Conservation (phyloP, 1,140 invertebrate genomes). For the Drosophila lacertosa region DNA sequence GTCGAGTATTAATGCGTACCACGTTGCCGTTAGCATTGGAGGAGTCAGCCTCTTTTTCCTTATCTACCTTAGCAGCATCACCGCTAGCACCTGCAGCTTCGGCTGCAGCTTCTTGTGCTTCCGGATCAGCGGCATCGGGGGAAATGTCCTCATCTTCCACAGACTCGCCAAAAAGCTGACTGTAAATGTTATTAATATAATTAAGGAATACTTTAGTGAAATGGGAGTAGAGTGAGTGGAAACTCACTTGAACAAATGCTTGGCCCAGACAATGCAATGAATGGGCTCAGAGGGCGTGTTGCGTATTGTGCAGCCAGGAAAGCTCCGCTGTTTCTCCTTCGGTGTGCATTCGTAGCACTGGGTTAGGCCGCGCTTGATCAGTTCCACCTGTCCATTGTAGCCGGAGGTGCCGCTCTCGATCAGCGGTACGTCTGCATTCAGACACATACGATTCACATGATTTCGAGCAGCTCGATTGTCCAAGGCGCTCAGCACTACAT, state of each 20-base stretch:
- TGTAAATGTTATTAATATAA: conserved; percentile 75
- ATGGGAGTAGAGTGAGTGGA: neutral
- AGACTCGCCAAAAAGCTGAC: conserved; percentile 98
- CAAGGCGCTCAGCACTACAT: conserved; percentile 97
- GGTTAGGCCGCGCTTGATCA: conserved; percentile 94
- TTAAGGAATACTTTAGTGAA: neutral
- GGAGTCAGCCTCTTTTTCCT: conserved; percentile 67
- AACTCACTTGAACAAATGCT: conserved; percentile 98
- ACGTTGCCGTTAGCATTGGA: conserved; percentile 87
- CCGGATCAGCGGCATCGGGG: conserved; percentile 97
- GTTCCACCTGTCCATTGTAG: conserved; percentile 95
- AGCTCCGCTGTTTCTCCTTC: conserved; percentile 95
- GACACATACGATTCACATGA: conserved; percentile 99
- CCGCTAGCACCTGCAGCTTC: conserved; percentile 87
- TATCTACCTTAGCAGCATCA: conserved; percentile 79
- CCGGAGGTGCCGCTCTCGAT: conserved; percentile 99
- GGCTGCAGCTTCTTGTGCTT: conserved; percentile 85
- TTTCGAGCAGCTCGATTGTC: conserved; percentile 98
- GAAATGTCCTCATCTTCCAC: conserved; percentile 99
- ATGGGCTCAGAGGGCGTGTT: conserved; percentile 99
- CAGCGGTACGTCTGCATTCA: conserved; percentile 96
- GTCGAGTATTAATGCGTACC: conserved; percentile 92
- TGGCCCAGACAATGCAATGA: conserved; percentile 99
- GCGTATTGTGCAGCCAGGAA: conserved; percentile 98
- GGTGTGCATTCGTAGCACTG: conserved; percentile 99